A percentile compares a stretch with the other conserved stretches of the same genome.
phyloP scores from a whole-genome alignment of 2,888 invertebrate genomes.

The Morpho helenor region DNA sequence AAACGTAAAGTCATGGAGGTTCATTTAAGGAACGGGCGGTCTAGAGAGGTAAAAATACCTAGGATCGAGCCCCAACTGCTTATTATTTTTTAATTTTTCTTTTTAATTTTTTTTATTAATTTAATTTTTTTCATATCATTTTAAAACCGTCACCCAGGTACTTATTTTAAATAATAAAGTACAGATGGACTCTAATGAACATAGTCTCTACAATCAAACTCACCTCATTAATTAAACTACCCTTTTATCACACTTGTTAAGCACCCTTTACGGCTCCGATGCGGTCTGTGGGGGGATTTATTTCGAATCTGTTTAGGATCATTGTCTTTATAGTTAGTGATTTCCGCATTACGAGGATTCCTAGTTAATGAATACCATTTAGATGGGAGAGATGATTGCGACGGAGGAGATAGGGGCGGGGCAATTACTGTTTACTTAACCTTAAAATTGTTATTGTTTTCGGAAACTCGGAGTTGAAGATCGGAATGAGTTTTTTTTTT shows the following conservation, averaged over 20 bases:
- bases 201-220: conserved; percentile 18
- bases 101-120: no score
- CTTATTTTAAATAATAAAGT: no score
- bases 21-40: no score
- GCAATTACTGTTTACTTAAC: conserved; percentile 26
- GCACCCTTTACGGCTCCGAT: conserved; percentile 23
- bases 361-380: conserved; percentile 28
- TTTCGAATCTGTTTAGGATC: conserved; percentile 27
- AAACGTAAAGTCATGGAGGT: no score
- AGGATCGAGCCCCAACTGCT: no score
- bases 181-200: background rate
- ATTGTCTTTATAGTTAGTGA: conserved; percentile 29
- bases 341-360: conserved; percentile 26
- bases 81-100: no score
- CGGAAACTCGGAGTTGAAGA: background rate
- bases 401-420: conserved; percentile 18
- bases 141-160: no score
- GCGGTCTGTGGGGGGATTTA: conserved; percentile 25
- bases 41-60: no score
- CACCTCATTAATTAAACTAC: conserved; percentile 25
- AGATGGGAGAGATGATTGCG: conserved; percentile 24
- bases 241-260: conserved; percentile 28
- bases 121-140: no score
- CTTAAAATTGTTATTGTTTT: conserved; percentile 15
- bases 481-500: no score